Percentiles rank a stretch among this genome's conserved stretches.
Conservation (phyloP, 2,888 invertebrate species). For the Athrips mouffetella region DNA sequence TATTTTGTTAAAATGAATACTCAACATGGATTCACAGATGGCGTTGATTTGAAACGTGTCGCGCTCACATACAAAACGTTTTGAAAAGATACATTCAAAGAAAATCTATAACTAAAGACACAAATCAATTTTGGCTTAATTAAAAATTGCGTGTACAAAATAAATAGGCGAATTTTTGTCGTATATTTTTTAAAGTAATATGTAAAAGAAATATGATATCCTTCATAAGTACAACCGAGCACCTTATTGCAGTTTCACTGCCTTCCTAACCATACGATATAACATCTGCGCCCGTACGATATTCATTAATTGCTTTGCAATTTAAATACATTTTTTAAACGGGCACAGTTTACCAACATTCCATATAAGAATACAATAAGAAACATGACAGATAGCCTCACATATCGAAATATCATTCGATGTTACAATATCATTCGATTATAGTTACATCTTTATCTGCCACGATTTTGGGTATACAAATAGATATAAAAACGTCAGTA, state of each 20-base stretch:
- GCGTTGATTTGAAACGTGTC: constrained; percentile 34
- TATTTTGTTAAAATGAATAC: too few relatives aligned
- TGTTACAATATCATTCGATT: not conserved
- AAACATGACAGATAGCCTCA: constrained; percentile 13
- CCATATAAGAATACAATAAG: constrained; percentile 2
- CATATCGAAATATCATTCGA: not conserved
- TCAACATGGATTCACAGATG: constrained; percentile 31
- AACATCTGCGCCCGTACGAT: constrained; percentile 36
- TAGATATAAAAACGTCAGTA: not conserved
- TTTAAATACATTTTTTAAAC: not conserved
- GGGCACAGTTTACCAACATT: not conserved
- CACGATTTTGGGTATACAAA: not conserved
- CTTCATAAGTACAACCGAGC: constrained; percentile 71
- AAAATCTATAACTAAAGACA: constrained; percentile 43
- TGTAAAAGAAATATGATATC: constrained; percentile 53
- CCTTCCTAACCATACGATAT: constrained; percentile 47
- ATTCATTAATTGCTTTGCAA: constrained; percentile 37
- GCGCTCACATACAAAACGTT: constrained; percentile 46
- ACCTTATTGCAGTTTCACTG: constrained; percentile 71
- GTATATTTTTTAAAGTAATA: constrained; percentile 44
- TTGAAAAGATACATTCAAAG: constrained; percentile 35
- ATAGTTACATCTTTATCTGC: not conserved
- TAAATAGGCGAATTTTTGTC: constrained; percentile 54
- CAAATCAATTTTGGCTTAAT: constrained; percentile 33
- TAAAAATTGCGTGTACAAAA: constrained; percentile 42